Percentiles rank a stretch among this genome's conserved stretches.
Conservation (phyloP, 1,140 invertebrate species). For the Bactericera cockerelli region DNA sequence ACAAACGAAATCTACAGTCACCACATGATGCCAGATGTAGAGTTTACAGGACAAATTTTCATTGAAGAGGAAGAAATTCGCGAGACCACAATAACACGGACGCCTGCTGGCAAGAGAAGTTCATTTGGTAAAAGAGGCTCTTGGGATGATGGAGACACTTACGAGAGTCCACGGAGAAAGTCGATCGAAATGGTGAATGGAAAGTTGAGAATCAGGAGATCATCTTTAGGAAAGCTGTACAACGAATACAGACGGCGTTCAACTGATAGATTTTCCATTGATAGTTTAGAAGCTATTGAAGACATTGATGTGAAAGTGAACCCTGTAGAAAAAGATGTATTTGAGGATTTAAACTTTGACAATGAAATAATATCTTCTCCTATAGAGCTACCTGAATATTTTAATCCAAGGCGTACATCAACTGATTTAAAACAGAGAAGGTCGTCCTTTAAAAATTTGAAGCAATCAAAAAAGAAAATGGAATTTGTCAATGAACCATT, state of each 20-base stretch:
- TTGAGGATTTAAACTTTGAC: background rate
- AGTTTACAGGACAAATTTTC: background rate
- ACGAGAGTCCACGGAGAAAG: background rate
- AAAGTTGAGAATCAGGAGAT: conserved; percentile 2
- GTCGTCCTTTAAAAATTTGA: background rate
- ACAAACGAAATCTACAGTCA: background rate
- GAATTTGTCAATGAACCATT: background rate
- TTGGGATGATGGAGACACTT: background rate
- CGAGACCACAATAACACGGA: background rate
- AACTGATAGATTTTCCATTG: conserved; percentile 1
- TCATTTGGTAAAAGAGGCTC: background rate
- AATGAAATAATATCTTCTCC: background rate
- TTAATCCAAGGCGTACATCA: conserved; percentile 1
- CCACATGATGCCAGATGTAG: background rate
- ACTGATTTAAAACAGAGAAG: conserved; percentile 1
- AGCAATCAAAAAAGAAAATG: conserved; percentile 4
- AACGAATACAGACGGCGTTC: background rate
- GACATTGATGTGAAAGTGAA: too few species aligned
- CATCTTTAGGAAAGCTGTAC: background rate
- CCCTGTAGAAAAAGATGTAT: background rate
- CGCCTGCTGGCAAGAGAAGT: background rate
- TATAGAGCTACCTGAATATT: background rate
- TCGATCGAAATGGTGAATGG: conserved; percentile 2
- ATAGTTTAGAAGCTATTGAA: background rate
- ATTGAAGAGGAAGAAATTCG: conserved; percentile 2